These are phyloP conservation scores for Coelopa pilipes DNA, from an alignment of 2,888 invertebrate species.

Conservation along the genomic window DNA sequence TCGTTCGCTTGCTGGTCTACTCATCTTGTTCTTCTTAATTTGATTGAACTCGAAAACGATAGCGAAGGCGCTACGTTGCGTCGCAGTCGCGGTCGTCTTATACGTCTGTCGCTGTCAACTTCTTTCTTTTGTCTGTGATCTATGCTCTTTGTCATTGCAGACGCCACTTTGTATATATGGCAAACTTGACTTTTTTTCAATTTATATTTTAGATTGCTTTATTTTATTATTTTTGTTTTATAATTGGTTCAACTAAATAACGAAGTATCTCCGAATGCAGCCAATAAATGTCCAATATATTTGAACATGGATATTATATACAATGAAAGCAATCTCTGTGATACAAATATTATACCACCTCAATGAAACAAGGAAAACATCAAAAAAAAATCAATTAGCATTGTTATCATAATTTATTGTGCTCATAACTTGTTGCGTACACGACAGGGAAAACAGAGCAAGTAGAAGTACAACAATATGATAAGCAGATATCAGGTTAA, in stretches of 20 bases:
- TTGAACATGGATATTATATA: background rate
- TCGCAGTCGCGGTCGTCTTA: constrained; percentile 29
- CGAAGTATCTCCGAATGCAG: background rate
- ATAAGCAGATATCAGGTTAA: too few relatives aligned
- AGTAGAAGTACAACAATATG: too few relatives aligned
- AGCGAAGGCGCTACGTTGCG: constrained; percentile 21
- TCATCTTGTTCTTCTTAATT: constrained; percentile 35
- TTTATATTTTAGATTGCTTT: too few relatives aligned
- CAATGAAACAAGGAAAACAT: constrained; percentile 19
- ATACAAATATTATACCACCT: background rate
- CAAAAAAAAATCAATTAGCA: constrained; percentile 54
- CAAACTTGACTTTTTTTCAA: too few relatives aligned
- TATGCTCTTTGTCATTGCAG: background rate
- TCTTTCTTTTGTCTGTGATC: background rate
- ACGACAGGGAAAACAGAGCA: background rate
- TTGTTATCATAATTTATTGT: constrained; percentile 58
- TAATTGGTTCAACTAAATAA: too few relatives aligned
- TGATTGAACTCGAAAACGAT: constrained; percentile 10
- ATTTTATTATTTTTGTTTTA: too few relatives aligned
- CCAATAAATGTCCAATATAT: background rate
- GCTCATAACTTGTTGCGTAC: background rate
- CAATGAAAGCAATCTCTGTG: background rate
- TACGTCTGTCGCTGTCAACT: background rate
- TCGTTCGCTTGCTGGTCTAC: constrained; percentile 11
- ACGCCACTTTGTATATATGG: too few relatives aligned